Percentiles rank a stretch among this genome's conserved stretches.
Conservation (phyloP, 2,113 vertebrate genomes). For the Rostratula benghalensis region DNA sequence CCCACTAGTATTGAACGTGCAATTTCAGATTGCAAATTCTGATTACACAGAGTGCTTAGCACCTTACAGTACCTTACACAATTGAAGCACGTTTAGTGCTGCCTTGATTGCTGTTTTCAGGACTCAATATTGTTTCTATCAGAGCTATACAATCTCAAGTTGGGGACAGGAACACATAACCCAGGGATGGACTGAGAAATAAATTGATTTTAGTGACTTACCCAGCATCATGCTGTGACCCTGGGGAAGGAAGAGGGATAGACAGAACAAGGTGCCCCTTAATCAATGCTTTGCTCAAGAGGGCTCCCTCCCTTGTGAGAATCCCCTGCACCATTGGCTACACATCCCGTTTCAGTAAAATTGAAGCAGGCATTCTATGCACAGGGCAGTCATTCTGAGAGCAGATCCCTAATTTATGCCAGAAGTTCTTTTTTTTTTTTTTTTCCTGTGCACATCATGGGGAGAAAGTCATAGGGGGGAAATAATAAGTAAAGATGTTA, state of each 20-base stretch:
- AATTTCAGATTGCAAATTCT: background rate
- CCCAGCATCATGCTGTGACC: background rate
- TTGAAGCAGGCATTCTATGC: background rate
- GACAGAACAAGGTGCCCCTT: background rate
- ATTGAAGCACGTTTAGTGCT: background rate
- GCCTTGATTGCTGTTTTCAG: background rate
- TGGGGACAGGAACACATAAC: fast-evolving
- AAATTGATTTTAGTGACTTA: background rate
- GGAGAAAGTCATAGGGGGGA: background rate
- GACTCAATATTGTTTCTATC: background rate
- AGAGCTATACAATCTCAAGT: background rate
- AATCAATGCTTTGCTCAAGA: background rate
- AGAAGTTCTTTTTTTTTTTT: background rate
- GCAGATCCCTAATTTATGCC: background rate
- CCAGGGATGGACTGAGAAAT: background rate
- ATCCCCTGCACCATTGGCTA: fast-evolving
- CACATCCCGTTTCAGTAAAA: background rate
- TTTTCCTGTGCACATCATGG: too few relatives aligned
- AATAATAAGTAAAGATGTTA: background rate
- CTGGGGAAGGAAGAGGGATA: background rate
- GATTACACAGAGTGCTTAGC: background rate
- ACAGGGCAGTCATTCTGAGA: background rate
- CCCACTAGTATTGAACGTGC: background rate
- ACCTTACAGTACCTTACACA: background rate
- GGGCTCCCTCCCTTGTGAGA: background rate